Conservation (phyloP, 2,113 vertebrate species). For the Haemorhous mexicanus region DNA sequence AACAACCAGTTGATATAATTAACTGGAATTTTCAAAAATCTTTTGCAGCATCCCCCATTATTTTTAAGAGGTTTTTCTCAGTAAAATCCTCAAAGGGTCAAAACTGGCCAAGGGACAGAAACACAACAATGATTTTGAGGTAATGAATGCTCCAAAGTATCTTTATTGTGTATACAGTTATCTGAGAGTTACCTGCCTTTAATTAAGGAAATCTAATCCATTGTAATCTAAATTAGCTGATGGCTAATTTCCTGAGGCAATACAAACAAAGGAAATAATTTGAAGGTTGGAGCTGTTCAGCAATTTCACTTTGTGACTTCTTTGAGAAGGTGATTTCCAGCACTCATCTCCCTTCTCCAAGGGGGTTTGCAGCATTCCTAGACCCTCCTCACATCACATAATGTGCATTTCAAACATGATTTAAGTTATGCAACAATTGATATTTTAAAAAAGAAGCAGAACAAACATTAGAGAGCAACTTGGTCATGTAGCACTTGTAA, state of each 20-base stretch:
- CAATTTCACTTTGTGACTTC: not conserved
- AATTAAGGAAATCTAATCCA: not conserved
- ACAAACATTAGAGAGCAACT: not conserved
- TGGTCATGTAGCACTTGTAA: not conserved
- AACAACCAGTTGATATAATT: not conserved
- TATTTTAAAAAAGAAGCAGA: not conserved
- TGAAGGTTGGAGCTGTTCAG: not conserved
- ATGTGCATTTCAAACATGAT: not conserved
- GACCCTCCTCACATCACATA: not conserved
- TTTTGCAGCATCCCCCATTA: not conserved
- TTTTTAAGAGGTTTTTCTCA: not conserved
- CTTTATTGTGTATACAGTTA: not conserved
- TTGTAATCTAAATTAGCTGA: not conserved
- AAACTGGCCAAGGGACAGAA: not conserved
- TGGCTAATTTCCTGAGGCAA: not conserved
- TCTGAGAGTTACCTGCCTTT: not conserved
- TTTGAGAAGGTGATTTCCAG: not conserved
- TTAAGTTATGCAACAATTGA: not conserved
- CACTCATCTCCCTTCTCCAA: rapidly evolving
- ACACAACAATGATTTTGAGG: not conserved
- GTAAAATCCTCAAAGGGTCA: not conserved
- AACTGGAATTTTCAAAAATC: not conserved
- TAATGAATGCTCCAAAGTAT: not conserved
- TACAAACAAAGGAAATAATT: not conserved
- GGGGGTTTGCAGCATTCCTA: not conserved